phyloP scores from a whole-genome alignment of 2,797 vertebrate genomes.

The Alectoris magna region DNA sequence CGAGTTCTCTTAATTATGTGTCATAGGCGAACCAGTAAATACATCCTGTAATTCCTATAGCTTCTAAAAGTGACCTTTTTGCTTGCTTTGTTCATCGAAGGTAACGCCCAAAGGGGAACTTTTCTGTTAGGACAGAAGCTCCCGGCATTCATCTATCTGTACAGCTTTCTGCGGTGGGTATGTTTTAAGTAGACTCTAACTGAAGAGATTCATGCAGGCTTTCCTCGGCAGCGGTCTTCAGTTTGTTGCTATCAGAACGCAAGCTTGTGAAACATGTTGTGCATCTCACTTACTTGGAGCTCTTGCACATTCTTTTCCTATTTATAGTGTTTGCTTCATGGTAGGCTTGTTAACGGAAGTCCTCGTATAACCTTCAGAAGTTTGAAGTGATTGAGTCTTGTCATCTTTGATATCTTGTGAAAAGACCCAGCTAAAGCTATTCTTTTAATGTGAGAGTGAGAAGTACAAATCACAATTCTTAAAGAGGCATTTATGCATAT shows the following conservation, averaged over 20 bases:
- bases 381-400: neutral
- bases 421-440: neutral
- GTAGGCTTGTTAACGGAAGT: slow-evolving; percentile 8
- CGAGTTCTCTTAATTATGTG: neutral
- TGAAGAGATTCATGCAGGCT: neutral
- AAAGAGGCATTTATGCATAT: neutral
- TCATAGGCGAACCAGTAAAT: neutral
- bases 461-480: neutral
- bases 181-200: neutral
- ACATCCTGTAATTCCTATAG: neutral
- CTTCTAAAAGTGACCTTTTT: neutral
- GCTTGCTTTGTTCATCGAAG: neutral
- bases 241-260: neutral
- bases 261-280: slow-evolving; percentile 6
- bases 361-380: slow-evolving; percentile 7
- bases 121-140: neutral
- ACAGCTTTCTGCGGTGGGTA: neutral
- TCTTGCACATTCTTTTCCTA: slow-evolving; percentile 55
- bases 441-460: neutral
- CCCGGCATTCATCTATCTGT: neutral
- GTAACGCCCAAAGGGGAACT: neutral
- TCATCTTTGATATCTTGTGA: neutral
- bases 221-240: neutral
- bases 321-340: slow-evolving; percentile 48
- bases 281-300: neutral